Percentiles rank a stretch among this genome's conserved stretches.
phyloP scores from a whole-genome alignment of 2,888 invertebrate genomes.

The Micoletzkya japonica region DNA sequence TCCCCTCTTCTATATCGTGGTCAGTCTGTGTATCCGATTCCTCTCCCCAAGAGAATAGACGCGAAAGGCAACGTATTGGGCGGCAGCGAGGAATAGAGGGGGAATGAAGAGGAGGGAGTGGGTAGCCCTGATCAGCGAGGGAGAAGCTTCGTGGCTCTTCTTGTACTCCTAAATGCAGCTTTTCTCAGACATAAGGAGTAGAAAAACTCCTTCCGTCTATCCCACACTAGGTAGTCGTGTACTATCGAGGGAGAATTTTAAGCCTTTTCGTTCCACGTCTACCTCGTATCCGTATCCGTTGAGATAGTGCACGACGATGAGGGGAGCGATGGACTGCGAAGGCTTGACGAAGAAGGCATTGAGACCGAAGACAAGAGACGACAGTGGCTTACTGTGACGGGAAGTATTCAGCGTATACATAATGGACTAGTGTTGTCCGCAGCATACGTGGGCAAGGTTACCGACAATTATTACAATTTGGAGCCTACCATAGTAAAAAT shows the following conservation, averaged over 20 bases:
- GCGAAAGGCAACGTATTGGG: slow-evolving; percentile 50
- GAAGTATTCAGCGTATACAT: too few species aligned
- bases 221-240: too few species aligned
- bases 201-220: neutral
- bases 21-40: too few species aligned
- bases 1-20: slow-evolving; percentile 18
- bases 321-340: slow-evolving; percentile 60
- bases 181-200: too few species aligned
- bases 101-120: slow-evolving; percentile 49
- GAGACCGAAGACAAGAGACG: slow-evolving; percentile 60
- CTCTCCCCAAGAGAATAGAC: slow-evolving; percentile 47
- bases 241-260: neutral
- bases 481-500: too few species aligned
- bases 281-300: slow-evolving; percentile 55
- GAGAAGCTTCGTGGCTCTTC: slow-evolving; percentile 30
- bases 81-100: slow-evolving; percentile 49
- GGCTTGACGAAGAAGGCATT: slow-evolving; percentile 63
- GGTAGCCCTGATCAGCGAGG: slow-evolving; percentile 43
- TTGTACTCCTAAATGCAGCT: slow-evolving; percentile 39
- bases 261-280: neutral
- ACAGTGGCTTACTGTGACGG: slow-evolving; percentile 45
- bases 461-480: too few species aligned
- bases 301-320: slow-evolving; percentile 53
- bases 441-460: too few species aligned
- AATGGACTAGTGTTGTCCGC: too few species aligned